A percentile compares a stretch with the other conserved stretches of the same genome.
Evolutionary conservation across 2,797 vertebrate species (phyloP).

Genomic region (Anguilla anguilla): DNA sequence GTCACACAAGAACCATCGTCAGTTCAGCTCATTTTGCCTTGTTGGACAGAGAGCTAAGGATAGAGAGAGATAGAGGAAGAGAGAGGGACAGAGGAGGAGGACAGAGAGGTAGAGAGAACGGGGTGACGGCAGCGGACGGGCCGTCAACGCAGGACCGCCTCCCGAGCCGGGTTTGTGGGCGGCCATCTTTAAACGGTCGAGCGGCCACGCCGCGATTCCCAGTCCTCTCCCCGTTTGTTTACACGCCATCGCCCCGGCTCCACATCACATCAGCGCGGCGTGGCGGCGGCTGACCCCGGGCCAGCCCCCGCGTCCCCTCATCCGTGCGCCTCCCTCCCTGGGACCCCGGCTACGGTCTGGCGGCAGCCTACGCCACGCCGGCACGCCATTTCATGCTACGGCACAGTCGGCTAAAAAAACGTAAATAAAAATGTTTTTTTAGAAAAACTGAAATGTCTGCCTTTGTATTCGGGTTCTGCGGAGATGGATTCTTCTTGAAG

Average conservation of each 20-base stretch:
- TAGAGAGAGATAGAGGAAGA: slow-evolving; percentile 20
- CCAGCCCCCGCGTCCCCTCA: slow-evolving; percentile 89
- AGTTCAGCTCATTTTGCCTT: slow-evolving; percentile 75
- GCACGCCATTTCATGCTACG: slow-evolving; percentile 67
- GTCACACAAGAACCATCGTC: slow-evolving; percentile 74
- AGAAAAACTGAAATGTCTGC: neutral
- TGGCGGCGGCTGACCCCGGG: slow-evolving; percentile 84
- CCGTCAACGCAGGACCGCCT: slow-evolving; percentile 61
- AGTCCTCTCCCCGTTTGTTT: slow-evolving; percentile 88
- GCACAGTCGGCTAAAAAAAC: slow-evolving; percentile 68
- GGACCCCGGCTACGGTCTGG: slow-evolving; percentile 70
- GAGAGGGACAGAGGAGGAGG: neutral
- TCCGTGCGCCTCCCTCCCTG: slow-evolving; percentile 79
- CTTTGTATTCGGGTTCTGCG: slow-evolving; percentile 35
- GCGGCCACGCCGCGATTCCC: slow-evolving; percentile 84
- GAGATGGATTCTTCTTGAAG: slow-evolving; percentile 68
- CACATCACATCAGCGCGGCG: slow-evolving; percentile 80
- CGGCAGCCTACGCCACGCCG: slow-evolving; percentile 55
- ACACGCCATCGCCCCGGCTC: slow-evolving; percentile 91
- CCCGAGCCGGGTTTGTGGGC: slow-evolving; percentile 84
- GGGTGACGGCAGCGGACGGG: slow-evolving; percentile 30
- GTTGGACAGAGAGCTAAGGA: slow-evolving; percentile 36
- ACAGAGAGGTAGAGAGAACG: slow-evolving; percentile 54
- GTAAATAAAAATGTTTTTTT: neutral
- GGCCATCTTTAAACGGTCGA: slow-evolving; percentile 91